Conservation (phyloP, 2,888 invertebrate species). For the Tenthredo scrophulariae region DNA sequence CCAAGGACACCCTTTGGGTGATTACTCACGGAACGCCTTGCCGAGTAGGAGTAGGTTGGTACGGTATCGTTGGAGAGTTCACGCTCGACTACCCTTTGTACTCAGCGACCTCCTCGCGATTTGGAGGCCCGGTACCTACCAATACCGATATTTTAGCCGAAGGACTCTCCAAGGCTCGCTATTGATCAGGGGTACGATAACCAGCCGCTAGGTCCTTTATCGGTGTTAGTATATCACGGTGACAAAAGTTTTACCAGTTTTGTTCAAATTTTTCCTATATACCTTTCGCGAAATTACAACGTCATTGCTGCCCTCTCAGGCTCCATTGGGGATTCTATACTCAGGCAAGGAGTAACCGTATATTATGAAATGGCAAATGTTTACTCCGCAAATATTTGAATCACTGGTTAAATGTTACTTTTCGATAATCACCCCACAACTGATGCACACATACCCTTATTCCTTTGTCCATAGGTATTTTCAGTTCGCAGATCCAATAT, state of each 20-base stretch:
- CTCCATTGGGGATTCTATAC: not conserved
- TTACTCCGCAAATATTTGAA: constrained; percentile 58
- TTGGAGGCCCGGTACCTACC: not conserved
- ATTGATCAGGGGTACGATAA: constrained; percentile 34
- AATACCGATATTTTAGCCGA: constrained; percentile 42
- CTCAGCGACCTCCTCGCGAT: constrained; percentile 13
- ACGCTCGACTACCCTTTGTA: constrained; percentile 39
- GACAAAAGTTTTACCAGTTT: not conserved
- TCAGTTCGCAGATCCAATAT: not conserved
- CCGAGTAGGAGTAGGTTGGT: constrained; percentile 27
- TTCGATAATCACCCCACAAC: constrained; percentile 23
- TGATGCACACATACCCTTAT: not conserved
- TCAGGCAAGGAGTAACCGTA: not conserved
- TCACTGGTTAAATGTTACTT: constrained; percentile 52
- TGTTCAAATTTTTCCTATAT: not conserved
- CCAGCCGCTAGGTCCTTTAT: constrained; percentile 21
- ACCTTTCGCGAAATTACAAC: not conserved
- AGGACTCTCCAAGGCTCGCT: constrained; percentile 25
- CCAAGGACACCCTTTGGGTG: constrained; percentile 35
- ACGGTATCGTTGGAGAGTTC: constrained; percentile 31
- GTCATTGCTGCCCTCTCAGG: not conserved
- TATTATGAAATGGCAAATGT: constrained; percentile 36
- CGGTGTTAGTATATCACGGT: not conserved
- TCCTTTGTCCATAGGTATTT: not conserved
- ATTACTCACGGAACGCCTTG: constrained; percentile 36